Conservation (phyloP, 2,888 invertebrate species). For the Palloptera scutellata region DNA sequence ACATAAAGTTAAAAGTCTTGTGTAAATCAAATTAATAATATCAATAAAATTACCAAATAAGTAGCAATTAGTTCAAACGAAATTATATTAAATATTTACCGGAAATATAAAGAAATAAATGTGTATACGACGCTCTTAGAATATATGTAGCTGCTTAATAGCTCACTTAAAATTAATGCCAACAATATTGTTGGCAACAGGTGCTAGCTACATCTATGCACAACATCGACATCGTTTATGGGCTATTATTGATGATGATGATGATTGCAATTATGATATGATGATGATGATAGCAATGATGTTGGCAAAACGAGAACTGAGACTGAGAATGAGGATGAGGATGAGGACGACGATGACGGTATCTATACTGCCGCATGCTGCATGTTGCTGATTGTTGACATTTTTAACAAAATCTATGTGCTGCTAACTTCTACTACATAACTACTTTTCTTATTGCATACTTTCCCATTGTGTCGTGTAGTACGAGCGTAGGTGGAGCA, state of each 20-base stretch:
- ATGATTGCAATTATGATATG: neutral
- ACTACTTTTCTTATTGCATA: neutral
- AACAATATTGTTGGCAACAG: slow-evolving; percentile 25
- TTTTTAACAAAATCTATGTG: neutral
- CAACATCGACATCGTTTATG: neutral
- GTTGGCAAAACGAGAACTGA: too few species aligned
- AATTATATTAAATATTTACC: too few species aligned
- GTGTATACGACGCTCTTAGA: too few species aligned
- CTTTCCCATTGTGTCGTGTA: neutral
- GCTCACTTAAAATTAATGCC: slow-evolving; percentile 25
- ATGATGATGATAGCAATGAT: neutral
- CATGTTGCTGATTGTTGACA: neutral
- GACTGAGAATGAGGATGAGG: neutral
- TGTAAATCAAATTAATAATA: too few species aligned
- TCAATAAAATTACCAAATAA: too few species aligned
- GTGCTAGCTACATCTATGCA: slow-evolving; percentile 29
- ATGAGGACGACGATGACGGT: neutral
- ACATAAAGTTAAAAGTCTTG: too few species aligned
- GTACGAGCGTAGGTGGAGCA: neutral
- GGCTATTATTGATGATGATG: neutral
- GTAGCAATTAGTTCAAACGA: too few species aligned
- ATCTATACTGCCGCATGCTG: neutral
- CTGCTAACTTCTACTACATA: neutral
- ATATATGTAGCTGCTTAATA: slow-evolving; percentile 13
- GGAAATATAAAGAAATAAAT: too few species aligned